phyloP scores from a whole-genome alignment of 2,888 invertebrate species.

The Imbricaverruca yamaguchii region DNA sequence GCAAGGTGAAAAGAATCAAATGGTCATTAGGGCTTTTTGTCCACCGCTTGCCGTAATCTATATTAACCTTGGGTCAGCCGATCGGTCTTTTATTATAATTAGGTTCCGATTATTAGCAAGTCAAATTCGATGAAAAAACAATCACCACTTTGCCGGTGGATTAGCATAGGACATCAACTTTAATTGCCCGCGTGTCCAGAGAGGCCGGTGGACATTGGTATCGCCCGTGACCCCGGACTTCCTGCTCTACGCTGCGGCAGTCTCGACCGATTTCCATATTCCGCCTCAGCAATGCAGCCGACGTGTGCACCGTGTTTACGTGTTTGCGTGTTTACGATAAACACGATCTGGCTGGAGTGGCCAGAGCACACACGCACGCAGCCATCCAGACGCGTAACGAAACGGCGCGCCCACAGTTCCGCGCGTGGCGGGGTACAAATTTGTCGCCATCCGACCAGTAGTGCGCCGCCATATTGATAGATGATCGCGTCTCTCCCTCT shows the following conservation, averaged over 20 bases:
- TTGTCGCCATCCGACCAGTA: no score
- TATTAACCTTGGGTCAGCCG: conserved; percentile 17
- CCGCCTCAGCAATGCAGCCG: neutral
- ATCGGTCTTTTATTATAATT: conserved; percentile 19
- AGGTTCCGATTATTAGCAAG: neutral
- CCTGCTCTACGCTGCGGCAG: neutral
- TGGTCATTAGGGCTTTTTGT: conserved; percentile 16
- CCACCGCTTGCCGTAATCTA: neutral
- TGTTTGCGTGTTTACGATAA: neutral
- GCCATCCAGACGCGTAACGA: neutral
- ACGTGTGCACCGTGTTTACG: neutral
- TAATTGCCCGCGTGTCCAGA: neutral
- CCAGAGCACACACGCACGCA: neutral
- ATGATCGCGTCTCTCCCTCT: no score
- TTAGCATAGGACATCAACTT: conserved; percentile 15
- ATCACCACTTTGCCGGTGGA: conserved; percentile 11
- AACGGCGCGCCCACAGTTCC: no score
- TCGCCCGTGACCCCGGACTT: neutral
- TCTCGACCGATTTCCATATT: neutral
- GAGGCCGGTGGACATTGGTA: neutral
- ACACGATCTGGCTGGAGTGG: neutral
- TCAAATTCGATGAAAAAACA: conserved; percentile 18
- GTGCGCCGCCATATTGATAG: no score
- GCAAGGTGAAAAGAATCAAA: conserved; percentile 21
- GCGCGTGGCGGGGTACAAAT: no score